phyloP scores from a whole-genome alignment of 2,888 invertebrate species.

The Netelia inedita region DNA sequence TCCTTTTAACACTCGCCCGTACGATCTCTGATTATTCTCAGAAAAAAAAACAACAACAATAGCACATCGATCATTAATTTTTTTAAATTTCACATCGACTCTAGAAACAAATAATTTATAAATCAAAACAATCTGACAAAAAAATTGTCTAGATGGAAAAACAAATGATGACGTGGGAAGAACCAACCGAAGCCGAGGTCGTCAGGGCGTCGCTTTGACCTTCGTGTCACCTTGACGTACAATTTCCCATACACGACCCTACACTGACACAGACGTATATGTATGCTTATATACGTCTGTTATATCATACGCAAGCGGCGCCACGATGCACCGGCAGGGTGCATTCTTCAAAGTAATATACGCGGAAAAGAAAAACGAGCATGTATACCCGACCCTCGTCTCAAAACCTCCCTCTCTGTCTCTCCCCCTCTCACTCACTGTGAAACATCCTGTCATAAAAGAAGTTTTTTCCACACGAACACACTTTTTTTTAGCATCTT shows the following conservation, averaged over 20 bases:
- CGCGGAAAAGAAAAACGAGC: slow-evolving; percentile 53
- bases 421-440: slow-evolving; percentile 16
- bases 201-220: background rate
- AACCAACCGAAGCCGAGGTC: background rate
- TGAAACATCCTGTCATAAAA: slow-evolving; percentile 57
- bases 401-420: background rate
- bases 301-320: slow-evolving; percentile 42
- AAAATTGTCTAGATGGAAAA: too few relatives aligned
- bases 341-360: slow-evolving; percentile 65
- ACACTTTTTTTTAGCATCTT: slow-evolving; percentile 17
- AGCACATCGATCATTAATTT: too few relatives aligned
- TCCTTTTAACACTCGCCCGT: background rate
- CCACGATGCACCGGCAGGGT: slow-evolving; percentile 27
- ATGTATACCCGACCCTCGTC: slow-evolving; percentile 38
- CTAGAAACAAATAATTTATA: too few relatives aligned
- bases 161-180: too few relatives aligned
- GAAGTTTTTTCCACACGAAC: slow-evolving; percentile 45
- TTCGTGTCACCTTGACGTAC: background rate
- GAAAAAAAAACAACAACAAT: too few relatives aligned
- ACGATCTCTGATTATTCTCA: too few relatives aligned
- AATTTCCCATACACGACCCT: background rate
- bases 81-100: too few relatives aligned
- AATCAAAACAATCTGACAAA: too few relatives aligned
- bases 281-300: slow-evolving; percentile 11
- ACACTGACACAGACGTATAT: background rate